Conservation (phyloP, 2,797 vertebrate species). For the Pangasius krempfi region DNA sequence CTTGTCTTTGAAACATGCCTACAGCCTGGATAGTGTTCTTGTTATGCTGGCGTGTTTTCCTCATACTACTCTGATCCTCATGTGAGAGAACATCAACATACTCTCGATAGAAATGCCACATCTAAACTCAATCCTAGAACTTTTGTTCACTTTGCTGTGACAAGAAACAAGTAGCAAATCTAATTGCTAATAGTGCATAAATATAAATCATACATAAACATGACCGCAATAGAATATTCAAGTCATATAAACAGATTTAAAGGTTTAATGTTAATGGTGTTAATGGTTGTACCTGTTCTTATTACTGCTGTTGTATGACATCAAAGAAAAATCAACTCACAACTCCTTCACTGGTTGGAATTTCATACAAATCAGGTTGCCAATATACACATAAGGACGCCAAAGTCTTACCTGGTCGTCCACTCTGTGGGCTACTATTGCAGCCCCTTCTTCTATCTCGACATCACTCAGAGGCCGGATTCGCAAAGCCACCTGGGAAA, state of each 20-base stretch:
- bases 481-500: slow-evolving; percentile 85
- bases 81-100: background rate
- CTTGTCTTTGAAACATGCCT: background rate
- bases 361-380: background rate
- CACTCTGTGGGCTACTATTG: slow-evolving; percentile 84
- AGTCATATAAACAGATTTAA: background rate
- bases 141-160: background rate
- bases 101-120: background rate
- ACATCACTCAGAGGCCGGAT: slow-evolving; percentile 86
- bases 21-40: background rate
- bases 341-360: background rate
- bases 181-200: background rate
- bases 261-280: background rate
- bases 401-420: slow-evolving; percentile 84
- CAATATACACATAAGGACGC: slow-evolving; percentile 22
- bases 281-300: background rate
- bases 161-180: background rate
- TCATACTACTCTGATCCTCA: background rate
- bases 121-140: background rate
- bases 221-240: background rate
- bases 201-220: background rate
- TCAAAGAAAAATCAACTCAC: background rate
- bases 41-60: background rate
- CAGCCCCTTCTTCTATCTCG: slow-evolving; percentile 85
- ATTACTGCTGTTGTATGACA: background rate